Evolutionary conservation across 2,888 invertebrate genomes (phyloP).

Genomic region (Conistra vaccinii): DNA sequence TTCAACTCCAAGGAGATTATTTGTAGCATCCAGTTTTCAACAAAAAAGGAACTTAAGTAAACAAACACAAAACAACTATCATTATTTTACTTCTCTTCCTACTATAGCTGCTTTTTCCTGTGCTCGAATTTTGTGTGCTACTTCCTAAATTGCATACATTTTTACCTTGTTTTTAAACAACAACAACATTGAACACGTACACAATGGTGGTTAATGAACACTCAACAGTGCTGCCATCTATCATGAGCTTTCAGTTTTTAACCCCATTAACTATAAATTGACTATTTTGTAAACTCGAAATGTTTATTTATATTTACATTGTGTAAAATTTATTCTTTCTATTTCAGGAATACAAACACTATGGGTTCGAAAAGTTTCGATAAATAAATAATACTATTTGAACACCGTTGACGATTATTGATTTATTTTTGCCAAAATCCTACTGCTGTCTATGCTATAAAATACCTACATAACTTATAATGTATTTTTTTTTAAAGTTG

Average conservation of each 20-base stretch:
- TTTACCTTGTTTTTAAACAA: background rate
- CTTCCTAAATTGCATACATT: background rate
- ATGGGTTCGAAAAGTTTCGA: background rate
- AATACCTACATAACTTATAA: background rate
- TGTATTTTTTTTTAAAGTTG: slow-evolving; percentile 5
- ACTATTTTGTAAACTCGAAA: background rate
- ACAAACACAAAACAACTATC: background rate
- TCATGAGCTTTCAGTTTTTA: background rate
- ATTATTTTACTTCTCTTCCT: background rate
- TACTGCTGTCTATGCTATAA: background rate
- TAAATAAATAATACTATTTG: slow-evolving; percentile 5
- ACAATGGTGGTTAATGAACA: background rate
- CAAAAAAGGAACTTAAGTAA: slow-evolving; percentile 22
- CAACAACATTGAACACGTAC: background rate
- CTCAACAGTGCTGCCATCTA: slow-evolving; percentile 4
- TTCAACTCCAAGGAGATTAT: slow-evolving; percentile 10
- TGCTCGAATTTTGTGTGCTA: background rate
- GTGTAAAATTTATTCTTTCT: background rate
- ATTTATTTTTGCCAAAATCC: slow-evolving; percentile 5
- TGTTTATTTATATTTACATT: background rate
- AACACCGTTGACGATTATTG: background rate
- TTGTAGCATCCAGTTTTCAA: background rate
- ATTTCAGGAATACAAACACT: background rate
- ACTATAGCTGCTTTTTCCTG: background rate
- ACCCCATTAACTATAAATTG: background rate